A percentile compares a stretch with the other conserved stretches of the same genome.
Evolutionary conservation across 2,797 vertebrate species (phyloP).

Genomic region (Mormyrops boulengeri): DNA sequence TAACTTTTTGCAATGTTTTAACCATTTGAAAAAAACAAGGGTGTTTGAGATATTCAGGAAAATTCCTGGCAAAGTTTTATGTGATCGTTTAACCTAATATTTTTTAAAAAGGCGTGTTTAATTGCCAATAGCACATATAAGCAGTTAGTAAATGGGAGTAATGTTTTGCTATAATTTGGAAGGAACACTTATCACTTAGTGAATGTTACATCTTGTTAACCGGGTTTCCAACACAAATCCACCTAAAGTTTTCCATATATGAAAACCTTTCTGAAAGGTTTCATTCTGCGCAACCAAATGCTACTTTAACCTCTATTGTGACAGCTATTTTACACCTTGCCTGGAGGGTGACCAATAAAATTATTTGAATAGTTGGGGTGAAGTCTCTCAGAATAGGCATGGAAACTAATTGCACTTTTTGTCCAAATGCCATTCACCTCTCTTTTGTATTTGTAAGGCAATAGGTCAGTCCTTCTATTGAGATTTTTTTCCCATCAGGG

Average conservation of each 20-base stretch:
- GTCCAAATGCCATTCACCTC: neutral
- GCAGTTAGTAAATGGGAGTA: neutral
- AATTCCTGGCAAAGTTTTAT: neutral
- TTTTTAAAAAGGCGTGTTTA: neutral
- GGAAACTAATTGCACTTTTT: slow-evolving; percentile 13
- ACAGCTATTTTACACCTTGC: neutral
- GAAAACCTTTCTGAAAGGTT: neutral
- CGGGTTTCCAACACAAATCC: neutral
- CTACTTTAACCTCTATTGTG: neutral
- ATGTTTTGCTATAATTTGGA: neutral
- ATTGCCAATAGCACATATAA: neutral
- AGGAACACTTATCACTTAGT: neutral
- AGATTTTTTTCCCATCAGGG: neutral
- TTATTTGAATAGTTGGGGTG: neutral
- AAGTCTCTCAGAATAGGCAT: neutral
- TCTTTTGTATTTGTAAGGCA: slow-evolving; percentile 4
- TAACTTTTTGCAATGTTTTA: neutral
- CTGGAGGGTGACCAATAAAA: neutral
- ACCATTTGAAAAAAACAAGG: neutral
- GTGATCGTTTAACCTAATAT: neutral
- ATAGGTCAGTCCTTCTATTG: neutral
- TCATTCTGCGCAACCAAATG: neutral
- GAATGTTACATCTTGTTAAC: neutral
- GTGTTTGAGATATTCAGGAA: neutral
- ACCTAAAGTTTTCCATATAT: neutral